phyloP scores from a whole-genome alignment of 2,888 invertebrate genomes.

The Synergus japonicus region DNA sequence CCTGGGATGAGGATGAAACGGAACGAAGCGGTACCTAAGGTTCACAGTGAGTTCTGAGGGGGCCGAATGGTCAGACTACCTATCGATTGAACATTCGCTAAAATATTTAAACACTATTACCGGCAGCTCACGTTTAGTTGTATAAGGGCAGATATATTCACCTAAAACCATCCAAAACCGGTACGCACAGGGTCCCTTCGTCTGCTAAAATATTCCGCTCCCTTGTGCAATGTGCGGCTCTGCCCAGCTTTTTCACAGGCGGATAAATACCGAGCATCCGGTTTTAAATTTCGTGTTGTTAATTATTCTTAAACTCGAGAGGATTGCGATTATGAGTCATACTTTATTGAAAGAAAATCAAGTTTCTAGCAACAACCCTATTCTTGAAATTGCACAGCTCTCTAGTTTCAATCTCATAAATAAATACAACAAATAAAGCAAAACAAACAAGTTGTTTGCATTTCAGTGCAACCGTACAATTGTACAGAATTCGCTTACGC shows the following conservation, averaged over 20 bases:
- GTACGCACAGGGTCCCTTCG: slow-evolving; percentile 21
- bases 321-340: background rate
- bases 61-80: slow-evolving; percentile 59
- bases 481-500: slow-evolving; percentile 6
- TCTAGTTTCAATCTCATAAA: background rate
- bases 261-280: slow-evolving; percentile 21
- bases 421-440: background rate
- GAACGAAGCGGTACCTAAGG: slow-evolving; percentile 59
- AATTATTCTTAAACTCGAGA: background rate
- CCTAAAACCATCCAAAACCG: slow-evolving; percentile 39
- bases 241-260: slow-evolving; percentile 13
- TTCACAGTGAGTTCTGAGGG: slow-evolving; percentile 48
- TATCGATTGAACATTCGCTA: slow-evolving; percentile 75
- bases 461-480: background rate
- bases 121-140: slow-evolving; percentile 63
- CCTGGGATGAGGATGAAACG: slow-evolving; percentile 55
- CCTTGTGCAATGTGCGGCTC: slow-evolving; percentile 28
- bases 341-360: too few species aligned
- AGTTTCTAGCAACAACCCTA: too few species aligned
- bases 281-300: background rate
- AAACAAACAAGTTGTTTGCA: background rate
- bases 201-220: slow-evolving; percentile 28
- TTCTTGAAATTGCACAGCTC: too few species aligned
- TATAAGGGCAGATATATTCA: slow-evolving; percentile 52
- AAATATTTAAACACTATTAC: slow-evolving; percentile 76